Conservation (phyloP, 2,888 invertebrate species). For the Linyphia triangularis region DNA sequence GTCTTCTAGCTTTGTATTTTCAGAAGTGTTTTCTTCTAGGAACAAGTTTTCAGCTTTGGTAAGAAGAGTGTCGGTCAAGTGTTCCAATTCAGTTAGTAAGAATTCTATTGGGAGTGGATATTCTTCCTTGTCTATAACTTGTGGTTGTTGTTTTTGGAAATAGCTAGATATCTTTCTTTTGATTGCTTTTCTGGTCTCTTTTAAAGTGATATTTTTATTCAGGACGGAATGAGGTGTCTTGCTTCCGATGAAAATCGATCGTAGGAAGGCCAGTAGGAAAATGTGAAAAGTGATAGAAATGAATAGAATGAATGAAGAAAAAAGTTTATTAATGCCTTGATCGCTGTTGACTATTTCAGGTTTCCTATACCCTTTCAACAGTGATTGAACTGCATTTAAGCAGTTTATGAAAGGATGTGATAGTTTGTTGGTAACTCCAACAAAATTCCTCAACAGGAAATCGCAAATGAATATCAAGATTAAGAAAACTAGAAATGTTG, state of each 20-base stretch:
- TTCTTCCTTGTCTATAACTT: conserved; percentile 9
- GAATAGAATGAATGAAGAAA: conserved; percentile 20
- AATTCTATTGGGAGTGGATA: conserved; percentile 56
- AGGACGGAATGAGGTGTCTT: not conserved
- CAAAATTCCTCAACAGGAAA: conserved; percentile 26
- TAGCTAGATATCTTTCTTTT: conserved; percentile 8
- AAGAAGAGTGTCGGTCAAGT: conserved; percentile 33
- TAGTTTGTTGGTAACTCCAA: not conserved
- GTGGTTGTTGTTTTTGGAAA: conserved; percentile 11
- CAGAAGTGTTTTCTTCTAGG: conserved; percentile 21
- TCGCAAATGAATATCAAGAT: conserved; percentile 10
- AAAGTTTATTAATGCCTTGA: not conserved
- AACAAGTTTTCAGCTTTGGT: conserved; percentile 42
- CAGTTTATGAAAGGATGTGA: conserved; percentile 31
- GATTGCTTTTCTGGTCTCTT: conserved; percentile 12
- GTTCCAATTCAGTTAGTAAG: conserved; percentile 52
- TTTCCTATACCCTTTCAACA: conserved; percentile 7
- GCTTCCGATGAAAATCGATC: conserved; percentile 36
- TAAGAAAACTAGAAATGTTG: conserved; percentile 5
- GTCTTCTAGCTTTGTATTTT: not conserved
- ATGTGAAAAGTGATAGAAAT: conserved; percentile 7
- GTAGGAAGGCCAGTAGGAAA: conserved; percentile 23
- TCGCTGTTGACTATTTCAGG: conserved; percentile 24
- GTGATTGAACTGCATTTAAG: conserved; percentile 6
- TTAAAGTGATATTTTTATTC: not conserved